A percentile compares a stretch with the other conserved stretches of the same genome.
Evolutionary conservation across 1,140 invertebrate species (phyloP).

Genomic region (Doryteuthis pealeii): DNA sequence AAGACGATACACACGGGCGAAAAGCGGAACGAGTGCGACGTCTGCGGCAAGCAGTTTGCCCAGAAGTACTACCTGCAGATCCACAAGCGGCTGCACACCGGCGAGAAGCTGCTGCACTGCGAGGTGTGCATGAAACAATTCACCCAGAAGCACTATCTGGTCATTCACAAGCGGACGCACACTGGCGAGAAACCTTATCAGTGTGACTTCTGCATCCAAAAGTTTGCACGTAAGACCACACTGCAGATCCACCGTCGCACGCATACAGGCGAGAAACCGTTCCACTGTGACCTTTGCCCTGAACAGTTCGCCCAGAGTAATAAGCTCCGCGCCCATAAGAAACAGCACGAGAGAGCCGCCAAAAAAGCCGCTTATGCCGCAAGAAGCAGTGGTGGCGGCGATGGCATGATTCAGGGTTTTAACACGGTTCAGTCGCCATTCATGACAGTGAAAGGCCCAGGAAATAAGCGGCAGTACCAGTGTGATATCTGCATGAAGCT

Average conservation of each 20-base stretch:
- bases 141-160: slow-evolving; percentile 56
- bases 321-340: slow-evolving; percentile 51
- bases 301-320: slow-evolving; percentile 68
- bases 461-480: slow-evolving; percentile 27
- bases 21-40: slow-evolving; percentile 14
- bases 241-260: slow-evolving; percentile 67
- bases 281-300: slow-evolving; percentile 68
- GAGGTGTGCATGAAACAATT: slow-evolving; percentile 53
- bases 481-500: slow-evolving; percentile 59
- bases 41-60: slow-evolving; percentile 10
- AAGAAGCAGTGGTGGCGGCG: background rate
- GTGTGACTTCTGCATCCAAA: slow-evolving; percentile 63
- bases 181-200: slow-evolving; percentile 80
- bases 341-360: slow-evolving; percentile 47
- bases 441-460: slow-evolving; percentile 15
- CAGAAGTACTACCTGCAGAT: slow-evolving; percentile 51
- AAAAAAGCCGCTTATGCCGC: background rate
- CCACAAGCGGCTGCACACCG: slow-evolving; percentile 58
- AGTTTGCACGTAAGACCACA: slow-evolving; percentile 82
- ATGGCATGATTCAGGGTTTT: too few relatives aligned
- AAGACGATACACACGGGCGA: slow-evolving; percentile 13
- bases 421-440: slow-evolving; percentile 10
- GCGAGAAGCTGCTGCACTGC: slow-evolving; percentile 54
- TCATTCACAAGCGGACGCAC: slow-evolving; percentile 26
- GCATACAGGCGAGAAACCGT: slow-evolving; percentile 53